Conservation (phyloP, 2,888 invertebrate species). For the Eumerus sabulonum region DNA sequence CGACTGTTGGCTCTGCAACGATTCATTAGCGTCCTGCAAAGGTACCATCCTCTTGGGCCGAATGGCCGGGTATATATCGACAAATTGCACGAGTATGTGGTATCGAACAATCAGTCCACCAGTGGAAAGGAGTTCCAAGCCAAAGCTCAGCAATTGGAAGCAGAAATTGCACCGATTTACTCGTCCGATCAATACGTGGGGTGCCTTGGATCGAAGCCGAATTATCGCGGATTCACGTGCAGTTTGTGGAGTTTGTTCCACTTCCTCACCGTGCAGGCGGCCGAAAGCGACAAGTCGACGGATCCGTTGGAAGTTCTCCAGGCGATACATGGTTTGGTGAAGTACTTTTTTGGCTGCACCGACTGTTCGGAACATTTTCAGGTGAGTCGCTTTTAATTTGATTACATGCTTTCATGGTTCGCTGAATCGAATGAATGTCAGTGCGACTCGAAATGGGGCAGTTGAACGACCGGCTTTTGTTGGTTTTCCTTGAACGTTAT, state of each 20-base stretch:
- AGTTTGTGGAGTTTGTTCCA: conserved; percentile 98
- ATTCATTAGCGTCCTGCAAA: conserved; percentile 85
- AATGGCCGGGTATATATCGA: conserved; percentile 84
- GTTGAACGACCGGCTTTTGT: conserved; percentile 43
- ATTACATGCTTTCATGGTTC: conserved; percentile 3
- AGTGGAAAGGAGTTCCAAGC: conserved; percentile 83
- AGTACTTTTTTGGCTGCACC: conserved; percentile 95
- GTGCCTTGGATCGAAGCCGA: conserved; percentile 88
- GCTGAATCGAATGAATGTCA: background rate
- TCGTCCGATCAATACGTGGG: conserved; percentile 84
- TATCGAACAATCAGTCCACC: conserved; percentile 80
- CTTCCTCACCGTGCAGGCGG: conserved; percentile 90
- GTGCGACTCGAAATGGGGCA: background rate
- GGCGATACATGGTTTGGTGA: conserved; percentile 93
- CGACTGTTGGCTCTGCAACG: conserved; percentile 86
- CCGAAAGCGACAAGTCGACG: conserved; percentile 78
- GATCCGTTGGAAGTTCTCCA: conserved; percentile 86
- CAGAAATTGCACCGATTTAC: conserved; percentile 80
- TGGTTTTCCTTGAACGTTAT: too few species aligned
- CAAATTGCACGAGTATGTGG: conserved; percentile 81
- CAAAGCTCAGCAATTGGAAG: conserved; percentile 80
- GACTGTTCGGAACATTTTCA: conserved; percentile 95
- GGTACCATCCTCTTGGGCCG: conserved; percentile 88
- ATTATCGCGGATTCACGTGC: conserved; percentile 93
- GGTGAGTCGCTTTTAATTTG: conserved; percentile 73